Conservation (phyloP, 2,113 vertebrate species). For the Datnioides undecimradiatus region DNA sequence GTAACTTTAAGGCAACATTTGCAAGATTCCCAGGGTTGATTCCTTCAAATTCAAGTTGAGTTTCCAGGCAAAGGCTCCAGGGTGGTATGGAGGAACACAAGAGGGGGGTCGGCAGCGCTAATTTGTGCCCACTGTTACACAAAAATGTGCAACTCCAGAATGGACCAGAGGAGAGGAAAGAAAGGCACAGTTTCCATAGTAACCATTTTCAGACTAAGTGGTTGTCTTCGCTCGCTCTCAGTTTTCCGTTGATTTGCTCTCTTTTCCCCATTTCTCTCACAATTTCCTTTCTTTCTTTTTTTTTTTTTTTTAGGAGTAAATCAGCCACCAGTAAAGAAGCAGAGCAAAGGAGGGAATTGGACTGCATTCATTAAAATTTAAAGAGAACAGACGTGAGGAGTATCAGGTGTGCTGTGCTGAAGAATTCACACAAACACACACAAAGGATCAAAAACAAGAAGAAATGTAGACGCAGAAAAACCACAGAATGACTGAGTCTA, state of each 20-base stretch:
- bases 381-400: not conserved
- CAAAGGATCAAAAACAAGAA: not conserved
- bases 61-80: not conserved
- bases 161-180: conserved; percentile 53
- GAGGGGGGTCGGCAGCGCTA: conserved; percentile 43
- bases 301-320: conserved; percentile 35
- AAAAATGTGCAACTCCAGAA: conserved; percentile 72
- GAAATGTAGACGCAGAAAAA: not conserved
- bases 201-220: conserved; percentile 75
- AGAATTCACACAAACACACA: conserved; percentile 6
- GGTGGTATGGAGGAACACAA: conserved; percentile 9
- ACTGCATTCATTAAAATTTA: conserved; percentile 31
- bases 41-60: not conserved
- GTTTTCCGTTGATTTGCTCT: conserved; percentile 55
- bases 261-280: conserved; percentile 27
- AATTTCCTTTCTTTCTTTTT: too few relatives aligned
- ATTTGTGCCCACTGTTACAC: conserved; percentile 71
- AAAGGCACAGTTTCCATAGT: conserved; percentile 83
- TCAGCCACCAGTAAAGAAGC: conserved; percentile 37
- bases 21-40: not conserved
- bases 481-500: not conserved
- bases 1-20: not conserved
- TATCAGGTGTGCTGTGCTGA: not conserved
- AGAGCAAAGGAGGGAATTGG: conserved; percentile 18
- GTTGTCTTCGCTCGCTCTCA: conserved; percentile 48